Conservation (phyloP, 2,113 vertebrate genomes). For the Sphaerodactylus townsendi region DNA sequence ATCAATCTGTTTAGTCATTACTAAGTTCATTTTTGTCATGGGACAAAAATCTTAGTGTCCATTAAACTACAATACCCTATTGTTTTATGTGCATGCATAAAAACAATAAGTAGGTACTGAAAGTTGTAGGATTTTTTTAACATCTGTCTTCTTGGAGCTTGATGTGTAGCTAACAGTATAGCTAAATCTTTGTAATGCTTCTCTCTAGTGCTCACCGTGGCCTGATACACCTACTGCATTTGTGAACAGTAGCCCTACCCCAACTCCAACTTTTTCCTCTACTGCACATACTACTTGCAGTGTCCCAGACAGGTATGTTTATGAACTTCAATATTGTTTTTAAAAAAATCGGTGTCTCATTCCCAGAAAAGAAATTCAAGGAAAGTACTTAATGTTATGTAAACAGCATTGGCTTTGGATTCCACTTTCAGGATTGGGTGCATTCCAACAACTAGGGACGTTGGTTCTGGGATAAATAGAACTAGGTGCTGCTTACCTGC, state of each 20-base stretch:
- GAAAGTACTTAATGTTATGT: too few relatives aligned
- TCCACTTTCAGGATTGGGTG: too few relatives aligned
- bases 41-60: constrained; percentile 6
- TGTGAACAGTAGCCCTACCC: constrained; percentile 84
- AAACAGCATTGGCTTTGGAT: too few relatives aligned
- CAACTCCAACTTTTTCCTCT: constrained; percentile 84
- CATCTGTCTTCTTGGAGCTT: not conserved
- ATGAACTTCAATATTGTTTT: not conserved
- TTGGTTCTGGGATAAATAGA: too few relatives aligned
- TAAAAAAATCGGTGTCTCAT: not conserved
- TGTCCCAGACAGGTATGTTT: constrained; percentile 87
- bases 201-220: constrained; percentile 89
- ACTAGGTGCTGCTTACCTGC: too few relatives aligned
- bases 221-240: constrained; percentile 84
- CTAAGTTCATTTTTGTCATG: not conserved
- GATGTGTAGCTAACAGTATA: not conserved
- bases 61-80: constrained; percentile 1
- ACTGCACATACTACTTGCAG: constrained; percentile 83
- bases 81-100: constrained; percentile 39
- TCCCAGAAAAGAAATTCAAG: not conserved
- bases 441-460: too few relatives aligned
- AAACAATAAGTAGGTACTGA: constrained; percentile 6
- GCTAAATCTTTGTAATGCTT: constrained; percentile 31
- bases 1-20: not conserved
- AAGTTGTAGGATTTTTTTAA: not conserved